Percentiles rank a stretch among this genome's conserved stretches.
phyloP scores from a whole-genome alignment of 2,113 vertebrate genomes.

The Chionodraco myersi region DNA sequence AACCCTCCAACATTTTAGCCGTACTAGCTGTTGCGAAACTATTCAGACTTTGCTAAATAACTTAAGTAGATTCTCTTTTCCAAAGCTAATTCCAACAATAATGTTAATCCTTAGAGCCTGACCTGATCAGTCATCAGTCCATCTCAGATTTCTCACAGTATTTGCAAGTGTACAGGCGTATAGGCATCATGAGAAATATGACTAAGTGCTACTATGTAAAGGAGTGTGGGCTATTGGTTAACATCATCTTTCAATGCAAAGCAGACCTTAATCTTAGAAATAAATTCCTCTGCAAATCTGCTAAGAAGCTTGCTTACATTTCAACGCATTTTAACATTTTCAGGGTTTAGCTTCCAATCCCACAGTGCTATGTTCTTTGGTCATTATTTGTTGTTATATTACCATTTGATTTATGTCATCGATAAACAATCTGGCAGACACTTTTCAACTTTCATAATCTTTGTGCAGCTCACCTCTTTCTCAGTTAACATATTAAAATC shows the following conservation, averaged over 20 bases:
- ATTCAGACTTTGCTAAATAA: constrained; percentile 6
- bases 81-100: background rate
- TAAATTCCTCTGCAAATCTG: constrained; percentile 39
- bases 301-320: constrained; percentile 13
- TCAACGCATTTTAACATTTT: constrained; percentile 29
- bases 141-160: constrained; percentile 17
- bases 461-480: background rate
- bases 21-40: constrained; percentile 49
- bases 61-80: constrained; percentile 5
- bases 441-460: background rate
- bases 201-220: constrained; percentile 5
- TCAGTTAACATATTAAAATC: background rate
- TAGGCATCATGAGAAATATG: constrained; percentile 7
- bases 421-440: background rate
- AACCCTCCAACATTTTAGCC: background rate
- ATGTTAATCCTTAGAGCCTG: background rate
- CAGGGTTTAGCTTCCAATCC: constrained; percentile 26
- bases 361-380: background rate
- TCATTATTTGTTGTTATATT: background rate
- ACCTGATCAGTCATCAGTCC: constrained; percentile 15
- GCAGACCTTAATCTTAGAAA: background rate
- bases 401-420: no score
- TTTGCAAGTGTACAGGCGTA: background rate
- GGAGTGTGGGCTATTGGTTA: constrained; percentile 3
- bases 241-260: constrained; percentile 10